Conservation (phyloP, 2,113 vertebrate genomes). For the Chaenocephalus aceratus region DNA sequence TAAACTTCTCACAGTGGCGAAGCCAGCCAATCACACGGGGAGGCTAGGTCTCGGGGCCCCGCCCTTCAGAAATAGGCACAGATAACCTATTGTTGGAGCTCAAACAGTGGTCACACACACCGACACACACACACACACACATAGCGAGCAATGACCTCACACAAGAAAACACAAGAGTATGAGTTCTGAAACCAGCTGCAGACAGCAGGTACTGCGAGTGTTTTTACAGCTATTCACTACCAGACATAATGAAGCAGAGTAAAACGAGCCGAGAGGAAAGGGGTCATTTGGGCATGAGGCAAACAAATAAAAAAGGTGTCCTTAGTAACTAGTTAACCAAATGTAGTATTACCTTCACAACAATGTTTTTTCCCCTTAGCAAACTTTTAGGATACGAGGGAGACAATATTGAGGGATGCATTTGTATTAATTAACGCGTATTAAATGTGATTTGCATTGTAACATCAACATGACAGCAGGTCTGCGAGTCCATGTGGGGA, state of each 20-base stretch:
- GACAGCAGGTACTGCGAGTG: slow-evolving; percentile 44
- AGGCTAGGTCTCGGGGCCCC: slow-evolving; percentile 66
- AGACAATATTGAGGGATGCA: slow-evolving; percentile 12
- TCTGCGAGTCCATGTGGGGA: slow-evolving; percentile 47
- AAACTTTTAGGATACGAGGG: neutral
- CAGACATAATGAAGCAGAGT: slow-evolving; percentile 49
- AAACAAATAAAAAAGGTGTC: slow-evolving; percentile 46
- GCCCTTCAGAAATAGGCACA: slow-evolving; percentile 72
- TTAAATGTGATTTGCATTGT: slow-evolving; percentile 46
- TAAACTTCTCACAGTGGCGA: slow-evolving; percentile 70
- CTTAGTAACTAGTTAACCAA: slow-evolving; percentile 30
- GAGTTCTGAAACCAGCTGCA: slow-evolving; percentile 39
- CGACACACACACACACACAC: slow-evolving; percentile 23
- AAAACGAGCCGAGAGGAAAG: slow-evolving; percentile 36
- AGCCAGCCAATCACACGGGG: slow-evolving; percentile 66
- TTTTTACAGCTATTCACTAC: slow-evolving; percentile 60
- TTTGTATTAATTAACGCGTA: slow-evolving; percentile 5
- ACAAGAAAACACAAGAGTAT: slow-evolving; percentile 53
- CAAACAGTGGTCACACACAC: slow-evolving; percentile 52
- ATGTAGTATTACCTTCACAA: slow-evolving; percentile 29
- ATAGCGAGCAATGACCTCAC: slow-evolving; percentile 28
- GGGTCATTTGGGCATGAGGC: neutral
- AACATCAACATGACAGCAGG: slow-evolving; percentile 45
- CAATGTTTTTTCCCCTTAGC: neutral
- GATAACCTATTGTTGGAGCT: slow-evolving; percentile 77